A percentile compares a stretch with the other conserved stretches of the same genome.
Evolutionary conservation across 2,888 invertebrate species (phyloP).

Genomic region (Resseliella maxima): DNA sequence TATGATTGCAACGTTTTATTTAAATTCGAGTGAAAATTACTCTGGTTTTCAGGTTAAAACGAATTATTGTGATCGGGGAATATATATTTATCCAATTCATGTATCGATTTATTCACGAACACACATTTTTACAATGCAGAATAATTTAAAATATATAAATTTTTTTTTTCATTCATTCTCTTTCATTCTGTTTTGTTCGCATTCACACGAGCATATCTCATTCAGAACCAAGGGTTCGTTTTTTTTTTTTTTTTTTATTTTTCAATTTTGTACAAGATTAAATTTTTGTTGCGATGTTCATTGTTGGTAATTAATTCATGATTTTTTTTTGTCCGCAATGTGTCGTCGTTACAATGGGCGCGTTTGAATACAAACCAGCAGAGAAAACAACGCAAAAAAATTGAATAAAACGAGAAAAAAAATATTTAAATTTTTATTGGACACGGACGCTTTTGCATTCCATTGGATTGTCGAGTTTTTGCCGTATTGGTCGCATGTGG

Average conservation of each 20-base stretch:
- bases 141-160: neutral
- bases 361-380: neutral
- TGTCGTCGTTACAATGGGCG: neutral
- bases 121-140: neutral
- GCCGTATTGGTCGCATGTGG: neutral
- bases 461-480: conserved; percentile 15
- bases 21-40: conserved; percentile 43
- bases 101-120: conserved; percentile 20
- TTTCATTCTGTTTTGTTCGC: no score
- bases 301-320: conserved; percentile 54
- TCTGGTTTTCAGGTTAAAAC: neutral
- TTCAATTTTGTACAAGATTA: conserved; percentile 37
- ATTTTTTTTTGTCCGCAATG: neutral
- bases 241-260: neutral
- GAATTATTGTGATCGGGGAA: conserved; percentile 24
- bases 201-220: neutral
- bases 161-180: neutral
- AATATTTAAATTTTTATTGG: conserved; percentile 47
- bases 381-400: neutral
- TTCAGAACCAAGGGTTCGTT: neutral
- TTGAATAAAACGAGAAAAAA: neutral
- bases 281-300: conserved; percentile 49
- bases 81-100: conserved; percentile 15
- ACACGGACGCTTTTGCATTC: conserved; percentile 38
- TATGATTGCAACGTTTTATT: conserved; percentile 41